These are phyloP conservation scores for Choristoneura rosaceana DNA, from an alignment of 2,888 invertebrate genomes.

Conservation along the genomic window DNA sequence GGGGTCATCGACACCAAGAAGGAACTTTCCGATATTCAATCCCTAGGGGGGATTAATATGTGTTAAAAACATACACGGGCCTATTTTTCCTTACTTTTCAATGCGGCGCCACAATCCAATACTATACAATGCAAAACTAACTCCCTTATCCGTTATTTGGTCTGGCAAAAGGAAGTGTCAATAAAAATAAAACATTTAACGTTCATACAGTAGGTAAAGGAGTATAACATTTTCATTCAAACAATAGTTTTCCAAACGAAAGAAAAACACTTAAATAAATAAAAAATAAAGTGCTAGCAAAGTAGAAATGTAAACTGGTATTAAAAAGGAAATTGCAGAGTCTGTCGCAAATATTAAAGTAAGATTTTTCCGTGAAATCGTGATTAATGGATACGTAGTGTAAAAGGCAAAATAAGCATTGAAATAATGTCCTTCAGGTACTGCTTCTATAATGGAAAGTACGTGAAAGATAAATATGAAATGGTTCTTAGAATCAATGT, in stretches of 20 bases:
- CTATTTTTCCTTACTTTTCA: too few relatives aligned
- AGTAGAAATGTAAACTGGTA: neutral
- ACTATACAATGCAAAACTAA: too few relatives aligned
- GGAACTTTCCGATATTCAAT: too few relatives aligned
- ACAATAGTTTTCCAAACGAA: neutral
- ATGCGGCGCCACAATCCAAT: too few relatives aligned
- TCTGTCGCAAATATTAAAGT: conserved; percentile 1
- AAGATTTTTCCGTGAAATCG: neutral
- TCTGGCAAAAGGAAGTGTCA: neutral
- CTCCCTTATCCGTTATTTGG: too few relatives aligned
- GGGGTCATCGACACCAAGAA: too few relatives aligned
- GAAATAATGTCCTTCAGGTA: neutral
- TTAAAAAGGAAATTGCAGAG: neutral
- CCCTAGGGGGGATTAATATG: too few relatives aligned
- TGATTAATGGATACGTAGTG: conserved; percentile 4
- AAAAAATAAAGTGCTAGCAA: neutral
- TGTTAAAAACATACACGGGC: too few relatives aligned
- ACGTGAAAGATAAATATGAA: neutral
- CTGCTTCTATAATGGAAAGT: neutral
- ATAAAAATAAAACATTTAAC: neutral
- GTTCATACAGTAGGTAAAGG: neutral
- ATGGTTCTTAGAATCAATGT: neutral
- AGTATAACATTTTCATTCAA: neutral
- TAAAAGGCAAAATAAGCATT: conserved; percentile 3
- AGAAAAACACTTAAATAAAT: neutral